Conservation (phyloP, 2,113 vertebrate genomes). For the Grantiella picta region DNA sequence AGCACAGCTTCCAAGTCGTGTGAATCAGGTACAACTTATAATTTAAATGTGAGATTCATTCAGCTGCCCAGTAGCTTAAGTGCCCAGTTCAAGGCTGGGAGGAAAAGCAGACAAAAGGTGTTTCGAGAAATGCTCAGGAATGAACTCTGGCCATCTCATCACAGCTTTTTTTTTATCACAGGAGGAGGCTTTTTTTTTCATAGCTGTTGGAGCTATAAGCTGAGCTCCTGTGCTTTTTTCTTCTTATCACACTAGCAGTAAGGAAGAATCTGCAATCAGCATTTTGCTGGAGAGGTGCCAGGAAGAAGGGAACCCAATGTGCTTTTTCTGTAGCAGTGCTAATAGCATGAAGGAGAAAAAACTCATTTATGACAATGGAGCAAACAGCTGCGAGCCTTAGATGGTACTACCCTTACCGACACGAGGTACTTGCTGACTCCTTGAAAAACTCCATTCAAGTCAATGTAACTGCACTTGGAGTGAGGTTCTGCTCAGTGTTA, state of each 20-base stretch:
- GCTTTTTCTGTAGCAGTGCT: neutral
- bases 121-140: neutral
- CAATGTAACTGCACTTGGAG: neutral
- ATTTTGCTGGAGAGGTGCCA: conserved; percentile 4
- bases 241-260: neutral
- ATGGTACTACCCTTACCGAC: conserved; percentile 26
- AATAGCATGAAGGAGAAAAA: neutral
- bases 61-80: neutral
- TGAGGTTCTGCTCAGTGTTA: conserved; percentile 16
- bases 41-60: neutral
- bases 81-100: neutral
- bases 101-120: neutral
- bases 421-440: conserved; percentile 13
- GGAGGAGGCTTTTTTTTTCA: neutral
- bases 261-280: neutral
- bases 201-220: neutral
- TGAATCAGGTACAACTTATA: neutral
- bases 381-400: conserved; percentile 23
- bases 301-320: neutral
- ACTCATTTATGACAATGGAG: neutral
- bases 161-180: neutral
- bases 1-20: neutral
- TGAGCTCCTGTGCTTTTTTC: neutral
- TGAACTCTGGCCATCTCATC: neutral
- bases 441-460: conserved; percentile 28